Conservation (phyloP, 2,797 vertebrate genomes). For the Furcifer pardalis region DNA sequence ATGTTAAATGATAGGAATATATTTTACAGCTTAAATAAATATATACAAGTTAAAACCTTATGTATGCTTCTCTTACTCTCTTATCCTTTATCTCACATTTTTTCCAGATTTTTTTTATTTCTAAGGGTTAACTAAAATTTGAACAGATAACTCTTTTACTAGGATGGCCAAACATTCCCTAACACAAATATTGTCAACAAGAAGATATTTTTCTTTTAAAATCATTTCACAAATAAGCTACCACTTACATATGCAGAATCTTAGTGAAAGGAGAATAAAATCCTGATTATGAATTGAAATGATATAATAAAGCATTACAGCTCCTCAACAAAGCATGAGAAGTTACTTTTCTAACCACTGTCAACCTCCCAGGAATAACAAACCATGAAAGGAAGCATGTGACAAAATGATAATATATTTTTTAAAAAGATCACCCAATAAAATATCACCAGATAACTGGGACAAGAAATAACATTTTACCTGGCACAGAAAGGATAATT, state of each 20-base stretch:
- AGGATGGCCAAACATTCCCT: neutral
- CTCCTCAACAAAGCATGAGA: neutral
- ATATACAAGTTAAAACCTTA: neutral
- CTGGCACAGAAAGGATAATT: neutral
- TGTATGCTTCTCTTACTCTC: neutral
- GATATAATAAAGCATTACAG: neutral
- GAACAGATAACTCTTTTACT: neutral
- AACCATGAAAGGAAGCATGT: no score
- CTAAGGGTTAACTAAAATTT: neutral
- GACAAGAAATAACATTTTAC: neutral
- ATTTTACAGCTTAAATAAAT: neutral
- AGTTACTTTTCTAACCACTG: no score
- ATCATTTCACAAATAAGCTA: neutral
- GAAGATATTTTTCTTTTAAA: neutral
- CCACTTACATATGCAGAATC: neutral
- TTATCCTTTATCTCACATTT: neutral
- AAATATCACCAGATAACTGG: neutral
- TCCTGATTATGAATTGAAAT: neutral
- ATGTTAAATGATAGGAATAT: neutral
- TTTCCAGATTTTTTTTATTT: neutral
- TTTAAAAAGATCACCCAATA: neutral
- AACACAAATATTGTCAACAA: neutral
- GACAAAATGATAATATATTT: neutral
- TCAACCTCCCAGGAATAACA: neutral
- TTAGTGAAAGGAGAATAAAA: neutral